Conservation (phyloP, 2,888 invertebrate genomes). For the Sphecodes monilicornis region DNA sequence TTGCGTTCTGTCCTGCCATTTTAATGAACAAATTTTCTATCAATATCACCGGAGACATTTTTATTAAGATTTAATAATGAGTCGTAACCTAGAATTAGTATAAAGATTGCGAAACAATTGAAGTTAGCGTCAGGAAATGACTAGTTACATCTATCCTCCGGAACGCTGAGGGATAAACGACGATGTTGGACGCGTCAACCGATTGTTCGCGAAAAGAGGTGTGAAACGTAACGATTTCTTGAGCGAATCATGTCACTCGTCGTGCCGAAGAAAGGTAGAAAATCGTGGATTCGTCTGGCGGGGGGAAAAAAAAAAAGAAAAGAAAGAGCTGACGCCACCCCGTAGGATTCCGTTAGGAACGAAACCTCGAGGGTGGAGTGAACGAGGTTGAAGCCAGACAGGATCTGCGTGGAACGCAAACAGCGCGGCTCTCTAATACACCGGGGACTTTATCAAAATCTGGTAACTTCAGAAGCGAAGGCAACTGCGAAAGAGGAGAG, state of each 20-base stretch:
- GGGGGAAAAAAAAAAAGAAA: constrained; percentile 10
- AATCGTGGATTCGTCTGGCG: constrained; percentile 21
- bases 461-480: constrained; percentile 74
- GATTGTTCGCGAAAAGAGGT: neutral
- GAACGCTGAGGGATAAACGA: too few relatives aligned
- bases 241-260: constrained; percentile 16
- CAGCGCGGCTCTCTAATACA: constrained; percentile 74
- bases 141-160: too few relatives aligned
- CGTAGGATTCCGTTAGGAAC: constrained; percentile 64
- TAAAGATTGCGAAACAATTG: neutral
- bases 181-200: neutral
- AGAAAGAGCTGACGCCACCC: constrained; percentile 50
- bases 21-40: neutral
- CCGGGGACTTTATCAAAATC: constrained; percentile 78
- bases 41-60: neutral
- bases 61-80: too few relatives aligned
- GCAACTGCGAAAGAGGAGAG: constrained; percentile 67
- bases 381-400: constrained; percentile 69
- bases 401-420: constrained; percentile 76
- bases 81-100: neutral
- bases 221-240: neutral
- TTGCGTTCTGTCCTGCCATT: neutral
- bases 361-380: constrained; percentile 53
- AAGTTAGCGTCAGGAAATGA: neutral
- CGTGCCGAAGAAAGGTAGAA: constrained; percentile 11